These are phyloP conservation scores for Willowsia nigromaculata DNA, from an alignment of 2,888 invertebrate species.

Conservation along the genomic window DNA sequence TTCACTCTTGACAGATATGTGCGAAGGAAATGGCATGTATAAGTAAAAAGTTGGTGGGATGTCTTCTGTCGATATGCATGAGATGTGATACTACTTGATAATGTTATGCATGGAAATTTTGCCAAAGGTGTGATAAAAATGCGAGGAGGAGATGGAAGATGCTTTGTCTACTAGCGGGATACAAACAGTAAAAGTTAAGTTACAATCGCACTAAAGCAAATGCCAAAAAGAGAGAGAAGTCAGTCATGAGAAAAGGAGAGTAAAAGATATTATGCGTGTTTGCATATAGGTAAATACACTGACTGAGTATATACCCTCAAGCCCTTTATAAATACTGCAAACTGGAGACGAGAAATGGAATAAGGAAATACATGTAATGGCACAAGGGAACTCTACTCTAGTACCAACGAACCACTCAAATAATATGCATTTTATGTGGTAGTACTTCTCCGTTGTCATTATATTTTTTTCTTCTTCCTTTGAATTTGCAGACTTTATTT, in stretches of 20 bases:
- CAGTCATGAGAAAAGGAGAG: conserved; percentile 42
- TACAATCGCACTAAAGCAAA: conserved; percentile 10
- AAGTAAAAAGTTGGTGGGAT: conserved; percentile 25
- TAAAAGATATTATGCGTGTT: background rate
- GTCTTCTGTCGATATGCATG: background rate
- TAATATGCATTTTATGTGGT: conserved; percentile 22
- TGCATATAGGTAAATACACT: background rate
- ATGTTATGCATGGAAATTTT: conserved; percentile 53
- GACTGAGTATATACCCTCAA: background rate
- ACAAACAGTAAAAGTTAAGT: background rate
- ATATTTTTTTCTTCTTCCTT: conserved; percentile 35
- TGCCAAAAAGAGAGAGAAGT: conserved; percentile 28
- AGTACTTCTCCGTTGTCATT: conserved; percentile 55
- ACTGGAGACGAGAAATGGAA: conserved; percentile 28
- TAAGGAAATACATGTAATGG: conserved; percentile 54
- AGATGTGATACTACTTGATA: conserved; percentile 18
- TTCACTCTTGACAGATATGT: background rate
- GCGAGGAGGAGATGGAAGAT: background rate
- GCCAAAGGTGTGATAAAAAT: conserved; percentile 44
- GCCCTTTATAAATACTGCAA: background rate
- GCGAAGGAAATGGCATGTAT: background rate
- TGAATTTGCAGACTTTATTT: conserved; percentile 17
- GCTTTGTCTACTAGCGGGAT: background rate
- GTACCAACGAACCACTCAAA: background rate
- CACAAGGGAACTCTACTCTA: background rate